phyloP scores from a whole-genome alignment of 2,113 vertebrate genomes.

The Sardina pilchardus region DNA sequence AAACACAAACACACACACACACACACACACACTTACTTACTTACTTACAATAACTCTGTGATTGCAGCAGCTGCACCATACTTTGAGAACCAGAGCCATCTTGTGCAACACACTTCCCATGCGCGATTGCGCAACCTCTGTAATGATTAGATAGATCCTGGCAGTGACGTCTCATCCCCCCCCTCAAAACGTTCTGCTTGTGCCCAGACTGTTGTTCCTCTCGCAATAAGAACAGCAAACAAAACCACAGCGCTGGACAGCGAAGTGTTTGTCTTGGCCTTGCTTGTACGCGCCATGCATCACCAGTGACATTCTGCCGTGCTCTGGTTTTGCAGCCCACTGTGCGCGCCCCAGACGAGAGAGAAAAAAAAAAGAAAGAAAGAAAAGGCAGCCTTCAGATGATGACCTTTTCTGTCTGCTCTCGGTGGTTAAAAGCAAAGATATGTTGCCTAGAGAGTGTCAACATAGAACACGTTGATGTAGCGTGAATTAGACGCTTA shows the following conservation, averaged over 20 bases:
- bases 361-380: not conserved
- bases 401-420: not conserved
- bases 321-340: not conserved
- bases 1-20: slow-evolving; percentile 25
- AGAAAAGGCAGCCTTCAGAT: not conserved
- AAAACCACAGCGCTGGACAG: not conserved
- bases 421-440: not conserved
- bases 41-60: not conserved
- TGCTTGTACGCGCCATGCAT: not conserved
- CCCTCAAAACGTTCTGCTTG: not conserved
- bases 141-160: not conserved
- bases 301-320: not conserved
- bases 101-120: not conserved
- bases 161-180: not conserved
- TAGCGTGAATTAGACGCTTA: not conserved
- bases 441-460: not conserved
- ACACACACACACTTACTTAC: not conserved
- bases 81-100: not conserved
- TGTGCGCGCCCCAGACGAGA: not conserved
- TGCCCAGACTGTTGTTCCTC: not conserved
- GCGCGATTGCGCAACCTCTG: not conserved
- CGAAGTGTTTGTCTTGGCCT: not conserved
- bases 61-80: not conserved
- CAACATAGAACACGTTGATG: not conserved
- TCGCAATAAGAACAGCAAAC: not conserved